Percentiles rank a stretch among this genome's conserved stretches.
These are phyloP conservation scores for Acanthosepion esculentum DNA, from an alignment of 2,888 invertebrate genomes.

Conservation along the genomic window DNA sequence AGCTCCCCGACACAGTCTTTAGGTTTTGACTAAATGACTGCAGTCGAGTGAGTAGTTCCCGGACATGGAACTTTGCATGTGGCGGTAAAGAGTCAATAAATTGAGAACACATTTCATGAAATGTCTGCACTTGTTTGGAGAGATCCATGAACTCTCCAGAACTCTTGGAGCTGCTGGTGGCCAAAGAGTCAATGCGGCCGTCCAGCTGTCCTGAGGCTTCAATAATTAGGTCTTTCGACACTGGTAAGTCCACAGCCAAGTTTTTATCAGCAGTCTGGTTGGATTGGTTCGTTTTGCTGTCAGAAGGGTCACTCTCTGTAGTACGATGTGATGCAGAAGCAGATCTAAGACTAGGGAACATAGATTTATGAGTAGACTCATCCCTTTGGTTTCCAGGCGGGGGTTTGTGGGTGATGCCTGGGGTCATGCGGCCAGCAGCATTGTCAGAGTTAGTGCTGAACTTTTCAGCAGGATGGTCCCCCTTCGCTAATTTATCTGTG, in stretches of 20 bases:
- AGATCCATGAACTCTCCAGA: constrained; percentile 84
- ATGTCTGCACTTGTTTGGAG: constrained; percentile 85
- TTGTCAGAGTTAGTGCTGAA: constrained; percentile 44
- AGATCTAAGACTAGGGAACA: constrained; percentile 59
- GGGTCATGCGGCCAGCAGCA: constrained; percentile 52
- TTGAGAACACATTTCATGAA: constrained; percentile 87
- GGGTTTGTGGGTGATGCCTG: constrained; percentile 58
- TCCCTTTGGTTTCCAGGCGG: constrained; percentile 54
- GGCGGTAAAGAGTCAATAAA: constrained; percentile 89
- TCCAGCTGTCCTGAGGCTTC: constrained; percentile 64
- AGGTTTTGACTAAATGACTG: constrained; percentile 66
- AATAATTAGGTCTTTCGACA: constrained; percentile 64
- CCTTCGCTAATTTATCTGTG: not conserved
- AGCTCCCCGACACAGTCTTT: constrained; percentile 66
- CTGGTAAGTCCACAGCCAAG: constrained; percentile 55
- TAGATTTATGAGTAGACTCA: constrained; percentile 59
- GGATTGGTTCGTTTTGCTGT: constrained; percentile 50
- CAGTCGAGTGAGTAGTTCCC: constrained; percentile 76
- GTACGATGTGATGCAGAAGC: constrained; percentile 51
- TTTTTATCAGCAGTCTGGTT: constrained; percentile 44
- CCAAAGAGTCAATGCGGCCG: constrained; percentile 66
- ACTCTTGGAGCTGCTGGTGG: constrained; percentile 67
- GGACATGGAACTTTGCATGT: constrained; percentile 90
- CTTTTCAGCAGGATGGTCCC: constrained; percentile 39
- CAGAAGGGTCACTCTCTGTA: constrained; percentile 50